Percentiles rank a stretch among this genome's conserved stretches.
Conservation (phyloP, 2,888 invertebrate species). For the Melinaea marsaeus region DNA sequence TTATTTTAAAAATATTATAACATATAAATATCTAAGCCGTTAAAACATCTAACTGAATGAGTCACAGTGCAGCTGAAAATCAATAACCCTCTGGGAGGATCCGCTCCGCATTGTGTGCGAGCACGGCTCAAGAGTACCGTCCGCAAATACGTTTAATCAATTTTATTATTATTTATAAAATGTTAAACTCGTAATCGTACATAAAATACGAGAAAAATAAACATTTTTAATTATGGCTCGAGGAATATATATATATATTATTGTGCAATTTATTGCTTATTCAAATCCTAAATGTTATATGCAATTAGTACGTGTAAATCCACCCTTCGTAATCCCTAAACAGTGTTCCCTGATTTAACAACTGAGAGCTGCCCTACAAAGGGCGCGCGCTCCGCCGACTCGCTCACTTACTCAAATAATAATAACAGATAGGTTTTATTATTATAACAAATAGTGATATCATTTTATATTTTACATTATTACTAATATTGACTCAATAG, state of each 20-base stretch:
- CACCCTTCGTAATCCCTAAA: slow-evolving; percentile 31
- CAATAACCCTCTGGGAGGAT: slow-evolving; percentile 55
- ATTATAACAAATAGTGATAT: not conserved
- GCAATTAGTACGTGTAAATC: slow-evolving; percentile 26
- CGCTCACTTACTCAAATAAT: slow-evolving; percentile 19
- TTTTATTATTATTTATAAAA: slow-evolving; percentile 1
- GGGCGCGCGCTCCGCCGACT: slow-evolving; percentile 13
- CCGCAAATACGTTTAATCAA: slow-evolving; percentile 36
- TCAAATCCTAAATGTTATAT: slow-evolving; percentile 17
- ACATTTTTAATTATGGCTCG: no score
- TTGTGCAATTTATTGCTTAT: not conserved
- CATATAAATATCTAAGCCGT: slow-evolving; percentile 7
- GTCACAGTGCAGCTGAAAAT: slow-evolving; percentile 66
- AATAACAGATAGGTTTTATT: not conserved
- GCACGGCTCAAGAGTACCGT: slow-evolving; percentile 48
- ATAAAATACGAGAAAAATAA: no score
- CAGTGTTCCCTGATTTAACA: slow-evolving; percentile 35
- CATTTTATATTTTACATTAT: no score
- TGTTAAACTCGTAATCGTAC: no score
- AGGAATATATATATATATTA: not conserved
- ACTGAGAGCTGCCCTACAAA: slow-evolving; percentile 29
- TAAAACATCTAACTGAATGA: slow-evolving; percentile 43
- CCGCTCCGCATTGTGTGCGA: slow-evolving; percentile 51
- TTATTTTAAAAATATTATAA: not conserved
- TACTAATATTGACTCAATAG: no score